Percentiles rank a stretch among this genome's conserved stretches.
These are phyloP conservation scores for Sussaba pulchella DNA, from an alignment of 2,888 invertebrate species.

Conservation along the genomic window DNA sequence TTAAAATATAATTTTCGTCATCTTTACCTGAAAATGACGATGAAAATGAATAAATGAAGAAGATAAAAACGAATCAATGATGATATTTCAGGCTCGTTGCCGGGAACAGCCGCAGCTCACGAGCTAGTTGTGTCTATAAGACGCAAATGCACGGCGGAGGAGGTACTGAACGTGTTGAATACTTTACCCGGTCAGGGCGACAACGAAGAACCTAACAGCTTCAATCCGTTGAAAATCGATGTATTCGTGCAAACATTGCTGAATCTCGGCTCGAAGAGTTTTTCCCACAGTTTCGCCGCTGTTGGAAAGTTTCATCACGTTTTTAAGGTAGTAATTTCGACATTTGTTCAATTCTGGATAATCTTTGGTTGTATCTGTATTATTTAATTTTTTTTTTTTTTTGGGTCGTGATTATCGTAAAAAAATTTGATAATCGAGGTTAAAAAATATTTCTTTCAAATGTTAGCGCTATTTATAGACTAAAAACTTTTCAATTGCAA, in stretches of 20 bases:
- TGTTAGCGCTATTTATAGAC: too few species aligned
- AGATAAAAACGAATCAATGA: not conserved
- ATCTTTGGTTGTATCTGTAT: not conserved
- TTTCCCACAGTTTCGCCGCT: slow-evolving; percentile 99
- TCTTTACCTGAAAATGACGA: not conserved
- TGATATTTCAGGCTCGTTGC: slow-evolving; percentile 87
- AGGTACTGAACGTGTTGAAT: slow-evolving; percentile 93
- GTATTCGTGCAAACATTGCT: slow-evolving; percentile 98
- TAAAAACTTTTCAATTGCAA: too few species aligned
- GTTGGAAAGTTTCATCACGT: slow-evolving; percentile 98
- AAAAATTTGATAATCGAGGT: too few species aligned
- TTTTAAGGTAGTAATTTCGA: slow-evolving; percentile 89
- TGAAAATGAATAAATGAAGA: not conserved
- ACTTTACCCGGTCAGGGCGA: slow-evolving; percentile 93
- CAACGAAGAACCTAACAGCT: slow-evolving; percentile 90
- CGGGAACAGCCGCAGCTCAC: slow-evolving; percentile 93
- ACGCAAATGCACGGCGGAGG: slow-evolving; percentile 95
- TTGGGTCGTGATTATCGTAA: too few species aligned
- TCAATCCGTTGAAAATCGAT: slow-evolving; percentile 97
- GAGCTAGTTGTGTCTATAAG: slow-evolving; percentile 94
- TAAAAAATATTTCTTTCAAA: too few species aligned
- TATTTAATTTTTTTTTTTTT: not conserved
- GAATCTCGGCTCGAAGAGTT: slow-evolving; percentile 97
- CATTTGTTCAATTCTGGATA: not conserved
- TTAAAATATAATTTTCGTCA: not conserved